Percentiles rank a stretch among this genome's conserved stretches.
Conservation (phyloP, 2,888 invertebrate species). For the Venusia cambrica region DNA sequence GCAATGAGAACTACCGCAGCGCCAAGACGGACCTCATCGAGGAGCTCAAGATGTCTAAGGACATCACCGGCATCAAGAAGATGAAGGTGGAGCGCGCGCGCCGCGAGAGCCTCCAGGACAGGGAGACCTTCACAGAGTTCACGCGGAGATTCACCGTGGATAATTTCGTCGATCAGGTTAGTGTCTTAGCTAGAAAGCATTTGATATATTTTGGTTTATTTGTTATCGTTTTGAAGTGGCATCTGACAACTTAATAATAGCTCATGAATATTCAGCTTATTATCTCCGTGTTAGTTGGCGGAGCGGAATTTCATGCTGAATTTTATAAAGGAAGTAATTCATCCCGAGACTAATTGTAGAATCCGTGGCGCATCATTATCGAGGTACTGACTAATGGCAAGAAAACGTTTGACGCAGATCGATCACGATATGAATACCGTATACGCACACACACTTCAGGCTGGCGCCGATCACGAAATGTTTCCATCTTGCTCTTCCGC, state of each 20-base stretch:
- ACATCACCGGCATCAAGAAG: slow-evolving; percentile 96
- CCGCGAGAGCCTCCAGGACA: slow-evolving; percentile 90
- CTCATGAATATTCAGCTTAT: slow-evolving; percentile 12
- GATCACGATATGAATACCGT: slow-evolving; percentile 28
- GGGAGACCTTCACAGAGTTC: slow-evolving; percentile 91
- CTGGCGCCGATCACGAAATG: slow-evolving; percentile 4
- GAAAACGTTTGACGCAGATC: slow-evolving; percentile 26
- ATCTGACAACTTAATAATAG: slow-evolving; percentile 20
- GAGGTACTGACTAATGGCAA: slow-evolving; percentile 23
- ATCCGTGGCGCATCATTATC: slow-evolving; percentile 18
- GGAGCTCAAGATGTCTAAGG: slow-evolving; percentile 94
- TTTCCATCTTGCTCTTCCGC: slow-evolving; percentile 8
- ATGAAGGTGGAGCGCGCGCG: slow-evolving; percentile 94
- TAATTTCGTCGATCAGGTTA: slow-evolving; percentile 94
- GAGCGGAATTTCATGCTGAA: slow-evolving; percentile 9
- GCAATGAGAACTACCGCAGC: slow-evolving; percentile 84
- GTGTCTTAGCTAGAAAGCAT: slow-evolving; percentile 41
- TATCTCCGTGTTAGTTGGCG: slow-evolving; percentile 11
- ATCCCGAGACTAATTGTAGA: slow-evolving; percentile 7
- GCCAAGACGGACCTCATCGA: slow-evolving; percentile 94
- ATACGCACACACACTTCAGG: slow-evolving; percentile 18
- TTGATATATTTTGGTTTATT: slow-evolving; percentile 18
- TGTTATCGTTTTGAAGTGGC: slow-evolving; percentile 29
- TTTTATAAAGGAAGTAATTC: slow-evolving; percentile 12
- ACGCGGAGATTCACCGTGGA: slow-evolving; percentile 91